These are phyloP conservation scores for Brachypalpus laphriformis DNA, from an alignment of 2,888 invertebrate genomes.

Conservation along the genomic window DNA sequence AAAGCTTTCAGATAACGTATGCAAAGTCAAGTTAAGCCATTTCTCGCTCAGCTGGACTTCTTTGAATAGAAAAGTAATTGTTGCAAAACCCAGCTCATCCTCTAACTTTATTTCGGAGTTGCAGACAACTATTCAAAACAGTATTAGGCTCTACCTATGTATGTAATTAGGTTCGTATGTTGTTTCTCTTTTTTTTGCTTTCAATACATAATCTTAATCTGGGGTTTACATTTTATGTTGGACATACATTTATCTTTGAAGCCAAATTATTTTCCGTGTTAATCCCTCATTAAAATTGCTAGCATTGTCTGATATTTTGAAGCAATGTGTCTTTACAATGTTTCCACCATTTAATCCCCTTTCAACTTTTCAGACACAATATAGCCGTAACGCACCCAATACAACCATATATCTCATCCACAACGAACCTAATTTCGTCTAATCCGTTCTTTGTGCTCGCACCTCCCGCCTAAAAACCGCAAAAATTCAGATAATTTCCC, in stretches of 20 bases:
- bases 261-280: slow-evolving; percentile 1
- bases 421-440: slow-evolving; percentile 24
- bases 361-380: slow-evolving; percentile 32
- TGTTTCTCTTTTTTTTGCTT: not conserved
- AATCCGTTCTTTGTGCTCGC: slow-evolving; percentile 45
- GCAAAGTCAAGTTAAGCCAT: not conserved
- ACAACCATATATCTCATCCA: slow-evolving; percentile 1
- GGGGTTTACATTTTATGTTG: not conserved
- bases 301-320: not conserved
- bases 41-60: not conserved
- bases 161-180: not conserved
- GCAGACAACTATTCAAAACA: not conserved
- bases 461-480: slow-evolving; percentile 50
- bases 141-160: not conserved
- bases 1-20: too few relatives aligned
- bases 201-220: not conserved
- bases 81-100: slow-evolving; percentile 14
- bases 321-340: too few relatives aligned
- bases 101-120: slow-evolving; percentile 1
- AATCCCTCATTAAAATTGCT: slow-evolving; percentile 30
- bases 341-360: not conserved
- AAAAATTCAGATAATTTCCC: slow-evolving; percentile 55
- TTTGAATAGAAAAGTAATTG: slow-evolving; percentile 6
- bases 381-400: slow-evolving; percentile 23
- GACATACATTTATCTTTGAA: not conserved